Conservation (phyloP, 2,113 vertebrate species). For the Raja brachyura region DNA sequence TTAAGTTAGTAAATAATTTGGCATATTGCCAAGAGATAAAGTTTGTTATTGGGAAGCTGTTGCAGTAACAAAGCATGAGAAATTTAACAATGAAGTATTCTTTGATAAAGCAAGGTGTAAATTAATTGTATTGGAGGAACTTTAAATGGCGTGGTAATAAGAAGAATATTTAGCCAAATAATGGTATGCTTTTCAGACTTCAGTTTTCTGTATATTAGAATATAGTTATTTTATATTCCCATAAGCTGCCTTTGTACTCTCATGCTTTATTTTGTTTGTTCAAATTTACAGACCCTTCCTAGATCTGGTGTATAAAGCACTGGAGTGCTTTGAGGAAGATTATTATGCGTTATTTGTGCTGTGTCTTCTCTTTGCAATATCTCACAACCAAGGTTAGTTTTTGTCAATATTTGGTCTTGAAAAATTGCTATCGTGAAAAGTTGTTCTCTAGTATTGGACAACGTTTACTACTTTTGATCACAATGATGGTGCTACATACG, state of each 20-base stretch:
- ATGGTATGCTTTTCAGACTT: neutral
- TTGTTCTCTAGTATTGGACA: neutral
- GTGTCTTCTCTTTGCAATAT: constrained; percentile 89
- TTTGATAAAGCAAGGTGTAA: neutral
- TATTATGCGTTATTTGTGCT: constrained; percentile 96
- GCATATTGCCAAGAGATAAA: neutral
- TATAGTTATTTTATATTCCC: neutral
- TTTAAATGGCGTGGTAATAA: neutral
- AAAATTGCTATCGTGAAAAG: neutral
- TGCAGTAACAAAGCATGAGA: neutral
- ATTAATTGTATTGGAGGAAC: neutral
- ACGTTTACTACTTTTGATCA: neutral
- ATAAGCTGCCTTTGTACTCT: neutral
- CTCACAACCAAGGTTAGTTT: constrained; percentile 83
- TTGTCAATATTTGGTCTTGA: neutral
- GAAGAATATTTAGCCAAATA: neutral
- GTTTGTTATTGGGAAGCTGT: neutral
- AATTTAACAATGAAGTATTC: neutral
- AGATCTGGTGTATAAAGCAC: constrained; percentile 88
- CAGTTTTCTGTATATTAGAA: neutral
- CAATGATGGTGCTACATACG: neutral
- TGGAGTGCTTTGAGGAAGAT: constrained; percentile 79
- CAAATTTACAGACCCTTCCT: constrained; percentile 73
- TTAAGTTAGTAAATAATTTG: too few species aligned
- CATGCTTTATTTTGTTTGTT: neutral